Evolutionary conservation across 2,113 vertebrate genomes (phyloP), one percentile per base, ranked within the genome.

Genomic region (Oncorhynchus mykiss): DNA sequence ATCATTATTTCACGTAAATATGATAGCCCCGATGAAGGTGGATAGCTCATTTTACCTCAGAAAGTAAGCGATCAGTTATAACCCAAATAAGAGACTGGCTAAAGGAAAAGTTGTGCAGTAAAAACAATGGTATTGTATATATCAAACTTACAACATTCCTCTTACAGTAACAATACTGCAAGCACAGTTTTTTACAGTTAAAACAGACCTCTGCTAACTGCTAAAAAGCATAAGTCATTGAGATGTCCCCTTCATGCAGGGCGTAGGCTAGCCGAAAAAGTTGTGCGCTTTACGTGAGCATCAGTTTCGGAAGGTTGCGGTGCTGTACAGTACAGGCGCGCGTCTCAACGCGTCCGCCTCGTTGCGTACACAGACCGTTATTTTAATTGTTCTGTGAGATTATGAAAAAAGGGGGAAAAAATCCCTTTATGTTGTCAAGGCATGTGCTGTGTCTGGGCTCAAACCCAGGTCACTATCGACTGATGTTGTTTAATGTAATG

Each of bases 11-110:
- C 77, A 88, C 75, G 62, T 81, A 49, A 88, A 71, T 78, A 57
- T 66, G 34, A 75, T 49, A 54, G 74, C 48, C 80, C 67, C 76
- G 60, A 75, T 20, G 76, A 75, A 78, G 77, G 80, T 81, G 79
- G 68, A 67, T 87, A 65, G 78, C 81, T 79, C 48, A 71, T 69
- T 88, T 90, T 89, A 93, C 88, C 86, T 91, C 90, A 88, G 62
- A 59, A 83, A 87, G 39, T 11, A 83, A 87, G 70, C 80, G 74
- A 78, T 74, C 82, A 77, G 39, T 45, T 45, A 3, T 45, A 45
- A 45, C 39, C 39, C 39, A 45, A 45, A 45, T 45, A 11, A 45
- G 39, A 77, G 74, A 83, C 80, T 85, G 85, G 83, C 67, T 80
- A 69, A 78, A 54, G 3, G 14, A 54, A 54, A 4, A 4, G 51